These are phyloP conservation scores for Meghimatium bilineatum DNA, from an alignment of 2,888 invertebrate genomes.

Conservation along the genomic window DNA sequence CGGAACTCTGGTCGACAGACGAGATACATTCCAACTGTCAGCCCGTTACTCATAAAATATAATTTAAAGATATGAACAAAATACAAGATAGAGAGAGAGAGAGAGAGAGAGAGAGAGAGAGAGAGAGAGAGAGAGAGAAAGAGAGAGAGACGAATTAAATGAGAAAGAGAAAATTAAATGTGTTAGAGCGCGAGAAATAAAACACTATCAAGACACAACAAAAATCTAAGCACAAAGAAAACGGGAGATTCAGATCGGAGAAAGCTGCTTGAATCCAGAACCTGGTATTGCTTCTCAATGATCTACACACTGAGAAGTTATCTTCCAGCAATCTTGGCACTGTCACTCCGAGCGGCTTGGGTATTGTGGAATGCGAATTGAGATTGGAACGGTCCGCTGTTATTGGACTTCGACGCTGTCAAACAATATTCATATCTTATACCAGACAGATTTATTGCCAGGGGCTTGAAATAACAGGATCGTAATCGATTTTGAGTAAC, in stretches of 20 bases:
- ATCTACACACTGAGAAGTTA: background rate
- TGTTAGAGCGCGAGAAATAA: conserved; percentile 21
- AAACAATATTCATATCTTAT: conserved; percentile 26
- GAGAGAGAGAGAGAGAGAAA: conserved; percentile 29
- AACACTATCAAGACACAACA: background rate
- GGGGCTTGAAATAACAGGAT: conserved; percentile 10
- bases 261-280: background rate
- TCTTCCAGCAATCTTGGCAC: background rate
- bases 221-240: background rate
- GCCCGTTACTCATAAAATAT: too few species aligned
- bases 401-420: conserved; percentile 24
- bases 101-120: conserved; percentile 23
- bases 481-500: conserved; percentile 5
- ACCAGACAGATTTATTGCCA: conserved; percentile 21
- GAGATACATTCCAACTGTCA: too few species aligned
- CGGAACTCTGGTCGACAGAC: too few species aligned
- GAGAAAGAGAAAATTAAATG: too few species aligned
- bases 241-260: background rate
- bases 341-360: background rate
- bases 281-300: background rate
- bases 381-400: background rate
- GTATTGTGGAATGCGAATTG: background rate
- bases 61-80: too few species aligned
- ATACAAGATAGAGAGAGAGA: conserved; percentile 1
- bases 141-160: conserved; percentile 6